Conservation (phyloP, 2,888 invertebrate species). For the Agriopis leucophaearia region DNA sequence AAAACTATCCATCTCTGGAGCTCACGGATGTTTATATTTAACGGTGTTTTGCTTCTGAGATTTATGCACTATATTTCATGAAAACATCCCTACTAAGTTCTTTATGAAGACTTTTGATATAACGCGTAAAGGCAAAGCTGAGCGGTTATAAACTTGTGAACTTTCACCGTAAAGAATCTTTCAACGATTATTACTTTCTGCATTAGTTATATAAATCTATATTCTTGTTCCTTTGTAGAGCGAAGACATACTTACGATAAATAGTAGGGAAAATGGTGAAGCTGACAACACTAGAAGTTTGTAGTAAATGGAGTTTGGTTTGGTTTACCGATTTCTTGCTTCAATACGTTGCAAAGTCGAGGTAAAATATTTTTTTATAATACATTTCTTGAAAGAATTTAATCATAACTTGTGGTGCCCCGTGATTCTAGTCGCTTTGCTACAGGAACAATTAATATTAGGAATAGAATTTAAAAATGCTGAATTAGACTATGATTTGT, state of each 20-base stretch:
- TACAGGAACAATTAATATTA: too few species aligned
- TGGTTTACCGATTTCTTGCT: neutral
- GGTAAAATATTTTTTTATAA: neutral
- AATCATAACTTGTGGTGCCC: too few species aligned
- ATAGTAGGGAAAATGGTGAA: neutral
- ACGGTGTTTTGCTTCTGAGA: slow-evolving; percentile 28
- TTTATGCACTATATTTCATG: slow-evolving; percentile 42
- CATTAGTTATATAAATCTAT: slow-evolving; percentile 13
- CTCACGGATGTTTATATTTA: slow-evolving; percentile 28
- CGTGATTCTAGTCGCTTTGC: too few species aligned
- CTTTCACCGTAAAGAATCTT: slow-evolving; percentile 38
- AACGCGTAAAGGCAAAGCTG: slow-evolving; percentile 29
- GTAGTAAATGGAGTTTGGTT: slow-evolving; percentile 5
- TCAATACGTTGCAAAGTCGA: neutral
- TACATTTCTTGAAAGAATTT: too few species aligned
- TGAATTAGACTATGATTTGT: too few species aligned
- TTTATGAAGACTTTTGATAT: slow-evolving; percentile 35
- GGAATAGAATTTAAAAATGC: too few species aligned
- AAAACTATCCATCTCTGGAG: neutral
- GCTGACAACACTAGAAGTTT: neutral
- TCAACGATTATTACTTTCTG: slow-evolving; percentile 34
- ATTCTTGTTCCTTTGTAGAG: slow-evolving; percentile 12
- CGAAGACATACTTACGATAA: neutral
- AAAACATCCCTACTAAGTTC: slow-evolving; percentile 31
- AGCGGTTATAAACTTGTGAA: slow-evolving; percentile 34